Base-by-base conservation (phyloP, 2,797 vertebrate species). In the Babyrousa celebensis region DNA sequence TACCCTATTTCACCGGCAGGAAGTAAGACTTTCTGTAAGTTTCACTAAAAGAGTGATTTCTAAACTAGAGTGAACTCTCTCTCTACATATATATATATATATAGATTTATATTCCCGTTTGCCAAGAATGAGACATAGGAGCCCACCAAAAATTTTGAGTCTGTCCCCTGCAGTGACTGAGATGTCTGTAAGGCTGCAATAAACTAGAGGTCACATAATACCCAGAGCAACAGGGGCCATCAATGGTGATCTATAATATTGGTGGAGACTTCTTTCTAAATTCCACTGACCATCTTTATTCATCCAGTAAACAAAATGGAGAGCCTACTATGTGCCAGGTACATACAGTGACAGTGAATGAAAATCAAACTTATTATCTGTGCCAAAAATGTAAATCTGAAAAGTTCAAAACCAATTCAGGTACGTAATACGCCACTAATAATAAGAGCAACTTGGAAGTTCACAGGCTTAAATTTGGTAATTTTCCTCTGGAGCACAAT, bases 331-430 rank as follows among this genome's bases (percentile, higher is more conserved):
- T 16, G 29, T 65, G 32, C 54, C n/a, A 60, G n/a, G n/a, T 48
- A 27, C 14, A 14, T 48, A 67, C 0, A 54, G 27, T 11, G 10
- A 75, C 77, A 36, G 18, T 25, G 25, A 82, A 70, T 29, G 52
- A 89, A 95, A 96, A 90, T 18, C 36, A 67, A 92, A 79, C 52
- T 82, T 36, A 85, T 63, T 32, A 87, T 17, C 79, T 94, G 78
- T 52, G 32, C 68, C 74, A 89, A 86, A 91, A 89, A 91, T 14
- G 36, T 16, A 36, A 86, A 96, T 67, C 21, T 68, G 15, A 48
- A 9, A 83, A 89, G 32, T 75, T 63, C 9, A 68, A 92, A 72
- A 71, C 1, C 11, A 84, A 36, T 75, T 89, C 32, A 20, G 18
- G 0, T 16, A 63, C 16, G 0, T 16, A 63, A 12, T 63, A 40